A percentile compares a stretch with the other conserved stretches of the same genome.
phyloP scores from a whole-genome alignment of 2,888 invertebrate species.

The Drosophila cognata region DNA sequence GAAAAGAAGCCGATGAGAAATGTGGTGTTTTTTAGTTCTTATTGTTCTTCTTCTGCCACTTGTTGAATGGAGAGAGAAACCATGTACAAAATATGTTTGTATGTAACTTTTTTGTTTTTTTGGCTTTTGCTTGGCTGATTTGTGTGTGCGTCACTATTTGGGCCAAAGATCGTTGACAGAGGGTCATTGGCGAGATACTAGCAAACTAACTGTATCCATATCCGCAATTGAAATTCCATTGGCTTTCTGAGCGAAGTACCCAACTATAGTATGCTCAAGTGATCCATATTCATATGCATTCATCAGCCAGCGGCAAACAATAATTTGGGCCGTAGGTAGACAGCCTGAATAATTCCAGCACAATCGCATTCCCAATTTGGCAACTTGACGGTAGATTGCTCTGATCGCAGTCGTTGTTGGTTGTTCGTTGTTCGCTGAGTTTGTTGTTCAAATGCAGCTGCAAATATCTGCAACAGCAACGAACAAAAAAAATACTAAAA shows the following conservation, averaged over 20 bases:
- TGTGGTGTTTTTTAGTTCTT: neutral
- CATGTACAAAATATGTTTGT: constrained; percentile 2
- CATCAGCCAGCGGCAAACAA: constrained; percentile 5
- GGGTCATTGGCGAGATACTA: constrained; percentile 29
- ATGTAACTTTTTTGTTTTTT: constrained; percentile 3
- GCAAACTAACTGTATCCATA: constrained; percentile 42
- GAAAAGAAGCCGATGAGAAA: constrained; percentile 30
- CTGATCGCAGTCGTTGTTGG: constrained; percentile 3
- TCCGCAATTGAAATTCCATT: constrained; percentile 21
- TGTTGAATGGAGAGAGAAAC: constrained; percentile 21
- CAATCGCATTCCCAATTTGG: constrained; percentile 32
- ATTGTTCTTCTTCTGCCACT: constrained; percentile 12
- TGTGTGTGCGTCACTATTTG: constrained; percentile 53
- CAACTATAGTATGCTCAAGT: constrained; percentile 3
- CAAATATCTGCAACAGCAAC: constrained; percentile 10
- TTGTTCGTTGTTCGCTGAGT: neutral
- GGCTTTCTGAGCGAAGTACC: neutral
- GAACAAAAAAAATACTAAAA: neutral
- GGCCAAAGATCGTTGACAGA: constrained; percentile 70
- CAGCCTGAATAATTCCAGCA: constrained; percentile 3
- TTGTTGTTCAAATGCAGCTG: constrained; percentile 29
- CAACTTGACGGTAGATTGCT: constrained; percentile 13
- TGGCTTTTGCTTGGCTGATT: constrained; percentile 38
- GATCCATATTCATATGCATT: constrained; percentile 36
- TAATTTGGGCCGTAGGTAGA: constrained; percentile 18